phyloP scores from a whole-genome alignment of 2,797 vertebrate genomes.

The Columba guinea region DNA sequence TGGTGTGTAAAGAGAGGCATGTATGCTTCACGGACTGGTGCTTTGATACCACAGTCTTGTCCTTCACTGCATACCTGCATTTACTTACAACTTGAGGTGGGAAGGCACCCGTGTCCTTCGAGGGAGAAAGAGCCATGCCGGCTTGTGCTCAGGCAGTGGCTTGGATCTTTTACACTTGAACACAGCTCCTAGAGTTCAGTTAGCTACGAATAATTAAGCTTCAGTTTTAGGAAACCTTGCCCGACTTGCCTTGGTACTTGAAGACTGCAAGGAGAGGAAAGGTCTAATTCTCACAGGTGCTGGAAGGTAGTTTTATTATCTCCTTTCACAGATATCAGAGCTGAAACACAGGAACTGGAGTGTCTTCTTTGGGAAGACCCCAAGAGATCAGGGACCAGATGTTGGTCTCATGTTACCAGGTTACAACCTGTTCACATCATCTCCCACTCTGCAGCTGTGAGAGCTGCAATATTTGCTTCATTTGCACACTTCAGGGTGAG shows the following conservation, averaged over 20 bases:
- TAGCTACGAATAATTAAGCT: background rate
- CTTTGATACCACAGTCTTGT: background rate
- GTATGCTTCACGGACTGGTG: background rate
- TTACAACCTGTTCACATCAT: background rate
- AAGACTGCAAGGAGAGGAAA: background rate
- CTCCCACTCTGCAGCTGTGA: background rate
- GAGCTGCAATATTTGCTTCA: background rate
- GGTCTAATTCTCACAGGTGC: background rate
- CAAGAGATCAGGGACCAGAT: background rate
- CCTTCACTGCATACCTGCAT: background rate
- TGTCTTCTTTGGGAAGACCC: background rate
- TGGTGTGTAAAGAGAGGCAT: background rate
- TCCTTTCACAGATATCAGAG: background rate
- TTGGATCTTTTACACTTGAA: background rate
- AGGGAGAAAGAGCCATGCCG: background rate
- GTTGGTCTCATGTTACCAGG: background rate
- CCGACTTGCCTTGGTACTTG: background rate
- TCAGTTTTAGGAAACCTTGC: background rate
- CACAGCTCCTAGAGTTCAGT: background rate
- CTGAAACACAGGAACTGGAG: background rate
- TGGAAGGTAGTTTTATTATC: background rate
- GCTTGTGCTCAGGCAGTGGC: background rate
- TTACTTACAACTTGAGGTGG: background rate
- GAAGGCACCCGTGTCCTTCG: accelerated
- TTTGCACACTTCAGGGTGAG: background rate